Evolutionary conservation across 2,797 vertebrate species (phyloP).

Genomic region (Danio tinwini): DNA sequence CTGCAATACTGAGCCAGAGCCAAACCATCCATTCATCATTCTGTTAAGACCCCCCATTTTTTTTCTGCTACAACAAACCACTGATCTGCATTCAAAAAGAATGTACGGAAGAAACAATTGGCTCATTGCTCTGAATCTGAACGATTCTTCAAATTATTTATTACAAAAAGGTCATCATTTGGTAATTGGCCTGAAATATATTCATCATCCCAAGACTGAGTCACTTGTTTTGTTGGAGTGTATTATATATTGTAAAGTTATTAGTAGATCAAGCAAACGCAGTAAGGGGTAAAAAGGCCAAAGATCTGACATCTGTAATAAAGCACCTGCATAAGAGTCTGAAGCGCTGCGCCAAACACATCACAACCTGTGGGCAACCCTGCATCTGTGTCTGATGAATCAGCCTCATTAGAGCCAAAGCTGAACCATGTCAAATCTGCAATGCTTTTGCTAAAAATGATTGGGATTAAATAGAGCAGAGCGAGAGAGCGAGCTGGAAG

Average conservation of each 20-base stretch:
- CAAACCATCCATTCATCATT: slow-evolving; percentile 76
- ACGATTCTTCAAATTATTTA: slow-evolving; percentile 64
- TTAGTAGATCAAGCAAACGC: slow-evolving; percentile 48
- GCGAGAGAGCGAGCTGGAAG: background rate
- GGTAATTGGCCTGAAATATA: slow-evolving; percentile 72
- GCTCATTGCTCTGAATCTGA: slow-evolving; percentile 45
- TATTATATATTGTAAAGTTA: slow-evolving; percentile 54
- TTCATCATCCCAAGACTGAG: slow-evolving; percentile 66
- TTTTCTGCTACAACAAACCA: slow-evolving; percentile 66
- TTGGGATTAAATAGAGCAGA: slow-evolving; percentile 10
- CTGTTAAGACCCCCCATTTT: slow-evolving; percentile 66
- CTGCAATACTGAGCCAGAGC: slow-evolving; percentile 70
- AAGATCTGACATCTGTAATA: slow-evolving; percentile 50
- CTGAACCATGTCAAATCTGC: slow-evolving; percentile 24
- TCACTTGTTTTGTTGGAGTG: slow-evolving; percentile 58
- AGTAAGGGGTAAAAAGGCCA: slow-evolving; percentile 39
- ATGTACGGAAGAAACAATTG: slow-evolving; percentile 5
- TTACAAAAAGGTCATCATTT: slow-evolving; percentile 73
- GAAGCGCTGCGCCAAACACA: slow-evolving; percentile 51
- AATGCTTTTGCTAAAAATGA: slow-evolving; percentile 8
- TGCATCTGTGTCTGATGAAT: slow-evolving; percentile 52
- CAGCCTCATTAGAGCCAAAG: slow-evolving; percentile 52
- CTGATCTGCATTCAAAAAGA: slow-evolving; percentile 18
- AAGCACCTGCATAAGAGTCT: slow-evolving; percentile 47
- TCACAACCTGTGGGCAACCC: slow-evolving; percentile 39